A percentile compares a stretch with the other conserved stretches of the same genome.
These are phyloP conservation scores for Coccyzus lansbergi DNA, from an alignment of 2,797 vertebrate species.

Conservation along the genomic window DNA sequence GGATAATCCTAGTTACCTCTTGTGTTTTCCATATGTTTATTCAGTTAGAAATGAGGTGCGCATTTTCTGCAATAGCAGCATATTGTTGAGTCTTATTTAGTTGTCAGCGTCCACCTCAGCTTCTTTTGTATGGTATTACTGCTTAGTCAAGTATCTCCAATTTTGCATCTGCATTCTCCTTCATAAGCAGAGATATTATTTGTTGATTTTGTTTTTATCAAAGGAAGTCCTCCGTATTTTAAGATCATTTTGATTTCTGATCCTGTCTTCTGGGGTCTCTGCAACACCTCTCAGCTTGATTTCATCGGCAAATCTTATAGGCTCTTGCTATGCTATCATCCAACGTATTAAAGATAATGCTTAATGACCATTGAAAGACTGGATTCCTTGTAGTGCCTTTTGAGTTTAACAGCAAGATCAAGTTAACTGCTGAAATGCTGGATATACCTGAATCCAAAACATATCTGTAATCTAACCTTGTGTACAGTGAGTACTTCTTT, in stretches of 20 bases:
- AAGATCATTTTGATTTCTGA: neutral
- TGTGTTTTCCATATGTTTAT: slow-evolving; percentile 7
- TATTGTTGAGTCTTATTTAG: neutral
- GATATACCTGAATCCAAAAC: neutral
- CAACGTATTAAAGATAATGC: neutral
- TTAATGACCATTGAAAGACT: neutral
- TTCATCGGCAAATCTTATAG: slow-evolving; percentile 9
- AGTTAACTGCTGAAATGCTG: neutral
- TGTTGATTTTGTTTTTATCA: slow-evolving; percentile 14
- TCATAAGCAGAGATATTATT: neutral
- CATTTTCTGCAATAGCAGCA: neutral
- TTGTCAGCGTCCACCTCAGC: neutral
- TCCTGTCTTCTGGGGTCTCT: neutral
- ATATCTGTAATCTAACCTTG: neutral
- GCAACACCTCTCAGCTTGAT: neutral
- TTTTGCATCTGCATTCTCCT: neutral
- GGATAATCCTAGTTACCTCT: slow-evolving; percentile 4
- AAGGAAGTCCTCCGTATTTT: neutral
- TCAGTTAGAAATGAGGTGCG: neutral
- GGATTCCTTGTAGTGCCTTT: neutral
- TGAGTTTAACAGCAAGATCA: neutral
- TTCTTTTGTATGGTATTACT: neutral
- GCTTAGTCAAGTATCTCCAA: neutral
- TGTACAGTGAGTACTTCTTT: neutral
- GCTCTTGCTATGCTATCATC: neutral